phyloP scores from a whole-genome alignment of 2,113 vertebrate genomes.

The Athene noctua region DNA sequence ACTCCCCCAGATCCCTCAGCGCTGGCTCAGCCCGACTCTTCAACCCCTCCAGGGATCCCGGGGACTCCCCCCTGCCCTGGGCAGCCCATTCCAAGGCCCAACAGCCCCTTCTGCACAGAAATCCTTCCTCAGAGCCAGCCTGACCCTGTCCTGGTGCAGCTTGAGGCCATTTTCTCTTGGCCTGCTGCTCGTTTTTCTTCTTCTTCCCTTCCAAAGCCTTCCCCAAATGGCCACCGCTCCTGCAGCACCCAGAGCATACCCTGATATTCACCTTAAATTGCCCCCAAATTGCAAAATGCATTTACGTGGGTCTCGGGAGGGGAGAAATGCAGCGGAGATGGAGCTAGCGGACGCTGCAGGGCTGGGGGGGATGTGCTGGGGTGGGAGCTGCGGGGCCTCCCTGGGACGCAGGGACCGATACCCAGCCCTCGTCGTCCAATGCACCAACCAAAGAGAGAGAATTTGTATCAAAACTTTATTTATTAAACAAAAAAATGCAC shows the following conservation, averaged over 20 bases:
- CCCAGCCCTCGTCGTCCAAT: rapidly evolving
- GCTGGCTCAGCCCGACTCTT: too few species aligned
- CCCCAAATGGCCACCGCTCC: neutral
- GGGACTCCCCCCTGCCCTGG: too few species aligned
- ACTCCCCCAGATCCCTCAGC: too few species aligned
- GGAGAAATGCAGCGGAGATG: rapidly evolving
- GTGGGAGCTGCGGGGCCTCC: neutral
- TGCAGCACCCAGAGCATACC: neutral
- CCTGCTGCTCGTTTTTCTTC: too few species aligned
- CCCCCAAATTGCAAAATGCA: neutral
- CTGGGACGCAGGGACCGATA: too few species aligned
- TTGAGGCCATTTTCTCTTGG: too few species aligned
- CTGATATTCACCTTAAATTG: neutral
- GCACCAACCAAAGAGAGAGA: neutral
- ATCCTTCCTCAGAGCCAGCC: too few species aligned
- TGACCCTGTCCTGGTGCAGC: too few species aligned
- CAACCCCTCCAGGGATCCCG: too few species aligned
- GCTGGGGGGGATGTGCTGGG: neutral
- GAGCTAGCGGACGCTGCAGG: neutral
- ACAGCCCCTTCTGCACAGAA: too few species aligned
- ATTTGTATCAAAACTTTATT: slow-evolving; percentile 98
- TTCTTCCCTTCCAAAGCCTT: neutral
- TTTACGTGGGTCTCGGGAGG: rapidly evolving
- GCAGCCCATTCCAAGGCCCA: too few species aligned
- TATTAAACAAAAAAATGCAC: slow-evolving; percentile 95